Evolutionary conservation across 2,113 vertebrate genomes (phyloP).

Genomic region (Oncorhynchus kisutch): DNA sequence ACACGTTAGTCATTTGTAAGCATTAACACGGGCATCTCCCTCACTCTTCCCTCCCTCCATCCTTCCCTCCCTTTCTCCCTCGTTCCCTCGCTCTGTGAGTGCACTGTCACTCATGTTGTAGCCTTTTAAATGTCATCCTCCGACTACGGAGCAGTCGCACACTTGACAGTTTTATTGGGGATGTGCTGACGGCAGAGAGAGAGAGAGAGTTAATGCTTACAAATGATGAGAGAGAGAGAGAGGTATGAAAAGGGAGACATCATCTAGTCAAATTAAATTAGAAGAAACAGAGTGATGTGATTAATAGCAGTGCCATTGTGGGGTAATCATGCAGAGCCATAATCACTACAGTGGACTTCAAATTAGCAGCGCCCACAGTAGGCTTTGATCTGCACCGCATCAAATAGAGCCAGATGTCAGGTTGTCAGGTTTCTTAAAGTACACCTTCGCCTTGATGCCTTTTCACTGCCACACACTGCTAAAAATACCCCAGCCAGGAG

Average conservation of each 20-base stretch:
- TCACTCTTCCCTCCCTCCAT: conserved; percentile 38
- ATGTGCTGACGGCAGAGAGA: conserved; percentile 33
- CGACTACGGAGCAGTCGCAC: conserved; percentile 68
- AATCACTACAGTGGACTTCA: conserved; percentile 75
- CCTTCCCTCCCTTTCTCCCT: conserved; percentile 7
- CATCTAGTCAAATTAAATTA: conserved; percentile 74
- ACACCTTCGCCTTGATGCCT: conserved; percentile 72
- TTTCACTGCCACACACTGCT: conserved; percentile 38
- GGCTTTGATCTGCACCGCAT: conserved; percentile 73
- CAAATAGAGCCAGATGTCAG: conserved; percentile 70
- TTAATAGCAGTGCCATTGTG: conserved; percentile 77
- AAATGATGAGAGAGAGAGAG: too few species aligned
- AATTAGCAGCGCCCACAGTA: conserved; percentile 70
- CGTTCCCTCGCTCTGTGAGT: conserved; percentile 69
- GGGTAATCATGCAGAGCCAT: conserved; percentile 74
- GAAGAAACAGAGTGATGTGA: conserved; percentile 76
- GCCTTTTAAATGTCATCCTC: conserved; percentile 76
- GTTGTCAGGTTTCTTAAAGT: conserved; percentile 73
- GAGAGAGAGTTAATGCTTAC: not conserved
- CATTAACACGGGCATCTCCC: conserved; percentile 68
- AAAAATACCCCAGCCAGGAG: conserved; percentile 68
- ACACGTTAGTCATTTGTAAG: conserved; percentile 79
- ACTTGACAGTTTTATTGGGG: conserved; percentile 73
- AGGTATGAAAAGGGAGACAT: conserved; percentile 43
- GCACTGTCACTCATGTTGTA: conserved; percentile 75